Evolutionary conservation across 2,888 invertebrate genomes (phyloP).

Genomic region (Busseola fusca): DNA sequence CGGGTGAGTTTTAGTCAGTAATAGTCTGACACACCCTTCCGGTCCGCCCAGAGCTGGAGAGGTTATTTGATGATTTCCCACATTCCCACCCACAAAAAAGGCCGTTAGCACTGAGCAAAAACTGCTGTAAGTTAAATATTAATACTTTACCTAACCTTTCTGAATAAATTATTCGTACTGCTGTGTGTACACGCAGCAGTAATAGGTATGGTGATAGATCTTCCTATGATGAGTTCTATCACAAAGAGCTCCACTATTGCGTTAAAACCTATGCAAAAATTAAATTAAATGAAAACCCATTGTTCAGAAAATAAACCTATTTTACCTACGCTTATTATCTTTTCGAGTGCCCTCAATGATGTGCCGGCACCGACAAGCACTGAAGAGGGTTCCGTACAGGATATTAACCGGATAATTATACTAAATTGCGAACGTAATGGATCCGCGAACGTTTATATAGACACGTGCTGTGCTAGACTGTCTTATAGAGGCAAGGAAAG

Average conservation of each 20-base stretch:
- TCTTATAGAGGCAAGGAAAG: background rate
- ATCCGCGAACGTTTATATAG: constrained; percentile 18
- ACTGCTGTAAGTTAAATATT: background rate
- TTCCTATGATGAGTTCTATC: background rate
- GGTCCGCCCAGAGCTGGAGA: no score
- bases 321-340: constrained; percentile 35
- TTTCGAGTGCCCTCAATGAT: constrained; percentile 42
- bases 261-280: background rate
- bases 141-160: background rate
- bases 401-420: constrained; percentile 71
- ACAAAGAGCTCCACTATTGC: background rate
- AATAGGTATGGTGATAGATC: background rate
- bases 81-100: no score
- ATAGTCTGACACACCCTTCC: no score
- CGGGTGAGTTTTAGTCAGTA: no score
- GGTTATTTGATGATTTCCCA: no score
- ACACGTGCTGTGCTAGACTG: constrained; percentile 1
- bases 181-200: background rate
- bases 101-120: background rate
- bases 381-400: constrained; percentile 70
- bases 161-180: no score
- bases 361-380: constrained; percentile 75
- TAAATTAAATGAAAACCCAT: background rate
- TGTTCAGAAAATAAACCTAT: background rate
- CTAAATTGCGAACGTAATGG: constrained; percentile 68